These are phyloP conservation scores for Polypterus bichir DNA, from an alignment of 2,113 vertebrate genomes.

Conservation along the genomic window DNA sequence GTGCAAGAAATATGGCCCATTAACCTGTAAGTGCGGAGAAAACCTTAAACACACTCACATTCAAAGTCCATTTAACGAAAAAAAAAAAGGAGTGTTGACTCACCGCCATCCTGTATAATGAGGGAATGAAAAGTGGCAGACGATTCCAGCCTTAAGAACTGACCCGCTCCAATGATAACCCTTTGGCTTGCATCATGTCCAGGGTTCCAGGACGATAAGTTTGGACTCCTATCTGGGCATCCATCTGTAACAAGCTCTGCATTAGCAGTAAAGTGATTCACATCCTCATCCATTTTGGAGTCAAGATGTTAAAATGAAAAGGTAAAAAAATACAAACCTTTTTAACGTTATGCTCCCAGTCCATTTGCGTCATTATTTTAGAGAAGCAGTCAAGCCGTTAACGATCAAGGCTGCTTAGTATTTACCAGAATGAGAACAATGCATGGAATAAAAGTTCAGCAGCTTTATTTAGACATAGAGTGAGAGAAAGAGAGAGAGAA, in stretches of 20 bases:
- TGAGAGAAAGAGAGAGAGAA: neutral
- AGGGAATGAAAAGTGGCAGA: slow-evolving; percentile 26
- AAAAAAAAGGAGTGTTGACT: neutral
- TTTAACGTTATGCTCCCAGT: neutral
- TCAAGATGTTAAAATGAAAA: neutral
- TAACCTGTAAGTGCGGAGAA: neutral
- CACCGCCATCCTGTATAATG: slow-evolving; percentile 23
- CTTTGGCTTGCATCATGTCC: slow-evolving; percentile 22
- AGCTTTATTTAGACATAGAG: neutral
- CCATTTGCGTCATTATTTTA: neutral
- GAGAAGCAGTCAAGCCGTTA: neutral
- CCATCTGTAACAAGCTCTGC: slow-evolving; percentile 24
- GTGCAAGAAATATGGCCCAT: neutral
- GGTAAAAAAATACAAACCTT: slow-evolving; percentile 11
- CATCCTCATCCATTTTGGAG: neutral
- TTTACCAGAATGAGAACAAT: neutral
- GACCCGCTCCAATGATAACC: slow-evolving; percentile 22
- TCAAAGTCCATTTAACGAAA: too few species aligned
- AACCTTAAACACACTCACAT: neutral
- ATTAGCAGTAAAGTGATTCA: neutral
- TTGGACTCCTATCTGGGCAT: slow-evolving; percentile 14
- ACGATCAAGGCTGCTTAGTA: neutral
- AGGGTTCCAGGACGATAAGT: slow-evolving; percentile 22
- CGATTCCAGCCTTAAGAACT: slow-evolving; percentile 24
- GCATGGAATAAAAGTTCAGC: neutral